Percentiles rank a stretch among this genome's conserved stretches.
phyloP scores from a whole-genome alignment of 2,113 vertebrate genomes.

The Chamaea fasciata region DNA sequence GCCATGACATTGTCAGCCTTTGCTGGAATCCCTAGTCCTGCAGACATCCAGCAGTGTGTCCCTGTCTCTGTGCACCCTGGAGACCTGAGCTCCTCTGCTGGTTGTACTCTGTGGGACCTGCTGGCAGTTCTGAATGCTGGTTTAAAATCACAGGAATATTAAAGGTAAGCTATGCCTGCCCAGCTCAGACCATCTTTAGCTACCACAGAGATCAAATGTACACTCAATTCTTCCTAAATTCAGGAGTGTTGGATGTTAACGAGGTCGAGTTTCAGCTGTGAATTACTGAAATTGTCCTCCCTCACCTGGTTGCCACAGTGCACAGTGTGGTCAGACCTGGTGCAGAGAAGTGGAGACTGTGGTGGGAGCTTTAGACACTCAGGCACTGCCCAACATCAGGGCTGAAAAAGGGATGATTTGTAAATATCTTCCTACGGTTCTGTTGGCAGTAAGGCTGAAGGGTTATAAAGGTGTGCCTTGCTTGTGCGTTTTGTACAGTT shows the following conservation, averaged over 20 bases:
- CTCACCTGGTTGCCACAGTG: rapidly evolving
- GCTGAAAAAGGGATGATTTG: neutral
- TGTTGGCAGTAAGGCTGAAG: neutral
- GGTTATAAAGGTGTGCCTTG: neutral
- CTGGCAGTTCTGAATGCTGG: neutral
- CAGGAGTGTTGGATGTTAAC: neutral
- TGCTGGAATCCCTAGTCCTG: neutral
- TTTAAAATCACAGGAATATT: neutral
- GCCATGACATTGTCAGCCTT: neutral
- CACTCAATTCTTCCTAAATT: neutral
- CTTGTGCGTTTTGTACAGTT: neutral
- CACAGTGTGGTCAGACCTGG: neutral
- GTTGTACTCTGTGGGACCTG: neutral
- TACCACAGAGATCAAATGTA: neutral
- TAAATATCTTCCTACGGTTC: neutral
- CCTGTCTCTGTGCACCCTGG: neutral
- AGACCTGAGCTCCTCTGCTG: neutral
- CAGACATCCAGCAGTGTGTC: neutral
- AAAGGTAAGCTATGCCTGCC: neutral
- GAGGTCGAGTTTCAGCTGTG: neutral
- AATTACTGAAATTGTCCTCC: neutral
- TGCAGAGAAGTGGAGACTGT: neutral
- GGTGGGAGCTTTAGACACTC: neutral
- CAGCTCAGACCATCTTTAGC: neutral
- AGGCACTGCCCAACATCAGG: neutral